A percentile compares a stretch with the other conserved stretches of the same genome.
Evolutionary conservation across 2,113 vertebrate genomes (phyloP).

Genomic region (Etheostoma spectabile): DNA sequence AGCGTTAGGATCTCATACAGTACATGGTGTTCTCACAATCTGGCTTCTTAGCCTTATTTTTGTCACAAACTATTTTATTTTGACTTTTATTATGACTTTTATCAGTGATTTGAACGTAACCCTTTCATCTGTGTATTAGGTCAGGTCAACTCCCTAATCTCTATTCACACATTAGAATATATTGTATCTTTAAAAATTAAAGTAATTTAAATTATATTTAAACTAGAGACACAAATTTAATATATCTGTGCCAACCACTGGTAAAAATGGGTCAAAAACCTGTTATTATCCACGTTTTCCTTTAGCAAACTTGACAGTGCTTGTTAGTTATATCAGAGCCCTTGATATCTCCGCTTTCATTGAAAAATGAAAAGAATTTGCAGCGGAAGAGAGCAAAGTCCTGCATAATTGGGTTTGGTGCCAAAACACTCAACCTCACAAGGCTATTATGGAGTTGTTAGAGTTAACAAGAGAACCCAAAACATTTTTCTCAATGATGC

Average conservation of each 20-base stretch:
- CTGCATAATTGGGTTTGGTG: slow-evolving; percentile 56
- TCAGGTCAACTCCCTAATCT: slow-evolving; percentile 7
- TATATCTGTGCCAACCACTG: background rate
- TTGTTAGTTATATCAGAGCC: slow-evolving; percentile 45
- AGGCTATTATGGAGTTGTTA: slow-evolving; percentile 33
- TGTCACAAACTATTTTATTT: background rate
- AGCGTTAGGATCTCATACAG: background rate
- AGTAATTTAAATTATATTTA: slow-evolving; percentile 19
- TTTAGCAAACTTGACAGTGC: slow-evolving; percentile 32
- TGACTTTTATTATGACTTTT: background rate
- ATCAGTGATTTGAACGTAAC: background rate
- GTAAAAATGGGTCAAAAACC: slow-evolving; percentile 41
- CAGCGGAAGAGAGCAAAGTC: slow-evolving; percentile 49
- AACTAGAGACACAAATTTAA: slow-evolving; percentile 36
- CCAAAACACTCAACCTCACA: slow-evolving; percentile 24
- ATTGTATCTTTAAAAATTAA: background rate
- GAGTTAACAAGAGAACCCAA: slow-evolving; percentile 30
- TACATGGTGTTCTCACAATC: background rate
- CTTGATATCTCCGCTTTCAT: slow-evolving; percentile 35
- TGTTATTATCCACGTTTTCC: slow-evolving; percentile 49
- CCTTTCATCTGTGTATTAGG: slow-evolving; percentile 1
- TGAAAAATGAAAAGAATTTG: slow-evolving; percentile 11
- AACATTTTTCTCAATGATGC: slow-evolving; percentile 46
- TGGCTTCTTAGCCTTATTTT: background rate
- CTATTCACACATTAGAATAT: slow-evolving; percentile 23